These are phyloP conservation scores for Lycorma delicatula DNA, from an alignment of 1,140 invertebrate genomes.

Conservation along the genomic window DNA sequence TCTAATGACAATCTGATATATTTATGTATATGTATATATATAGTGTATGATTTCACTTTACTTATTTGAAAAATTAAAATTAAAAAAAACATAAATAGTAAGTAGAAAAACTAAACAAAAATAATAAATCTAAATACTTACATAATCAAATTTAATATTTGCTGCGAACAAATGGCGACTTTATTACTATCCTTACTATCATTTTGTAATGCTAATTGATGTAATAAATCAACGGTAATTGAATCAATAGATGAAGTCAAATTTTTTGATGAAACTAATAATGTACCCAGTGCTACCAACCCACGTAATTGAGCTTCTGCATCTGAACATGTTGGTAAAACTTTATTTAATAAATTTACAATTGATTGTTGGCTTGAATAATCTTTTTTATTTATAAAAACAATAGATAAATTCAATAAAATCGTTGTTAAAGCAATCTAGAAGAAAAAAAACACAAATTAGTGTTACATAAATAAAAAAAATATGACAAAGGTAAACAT, in stretches of 20 bases:
- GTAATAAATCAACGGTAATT: neutral
- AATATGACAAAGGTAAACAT: too few relatives aligned
- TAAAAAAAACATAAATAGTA: too few relatives aligned
- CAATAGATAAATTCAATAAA: neutral
- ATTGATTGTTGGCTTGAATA: neutral
- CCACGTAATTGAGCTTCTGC: neutral
- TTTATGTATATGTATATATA: too few relatives aligned
- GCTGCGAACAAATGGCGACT: neutral
- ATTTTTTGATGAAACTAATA: neutral
- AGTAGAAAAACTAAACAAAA: too few relatives aligned
- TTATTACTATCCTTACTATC: neutral
- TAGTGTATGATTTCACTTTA: too few relatives aligned
- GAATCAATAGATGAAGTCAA: neutral
- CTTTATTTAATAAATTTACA: neutral
- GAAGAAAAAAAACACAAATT: too few relatives aligned
- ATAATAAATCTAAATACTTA: too few relatives aligned
- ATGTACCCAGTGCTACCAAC: neutral
- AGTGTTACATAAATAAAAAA: too few relatives aligned
- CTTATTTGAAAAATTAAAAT: too few relatives aligned
- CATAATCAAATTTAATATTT: too few relatives aligned
- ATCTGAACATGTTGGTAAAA: neutral
- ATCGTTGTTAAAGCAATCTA: neutral
- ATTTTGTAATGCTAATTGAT: neutral
- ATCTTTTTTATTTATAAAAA: neutral
- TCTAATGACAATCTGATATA: too few relatives aligned